Conservation (phyloP, 2,888 invertebrate genomes). For the Mechanitis mazaeus region DNA sequence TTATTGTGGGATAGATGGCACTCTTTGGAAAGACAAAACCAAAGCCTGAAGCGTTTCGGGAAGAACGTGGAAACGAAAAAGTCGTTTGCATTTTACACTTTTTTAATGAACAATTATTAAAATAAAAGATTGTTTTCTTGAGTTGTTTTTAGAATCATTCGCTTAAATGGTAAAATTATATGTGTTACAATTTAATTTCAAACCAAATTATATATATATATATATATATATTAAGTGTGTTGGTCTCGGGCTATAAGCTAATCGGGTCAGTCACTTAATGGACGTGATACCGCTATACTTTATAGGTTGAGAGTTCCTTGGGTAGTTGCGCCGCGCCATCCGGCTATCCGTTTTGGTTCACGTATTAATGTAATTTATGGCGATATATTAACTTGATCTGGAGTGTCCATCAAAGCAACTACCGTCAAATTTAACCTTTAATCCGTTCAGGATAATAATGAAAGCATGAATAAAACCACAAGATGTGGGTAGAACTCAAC, state of each 20-base stretch:
- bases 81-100: not conserved
- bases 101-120: not conserved
- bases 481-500: too few species aligned
- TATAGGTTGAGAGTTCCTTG: constrained; percentile 18
- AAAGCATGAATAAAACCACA: too few species aligned
- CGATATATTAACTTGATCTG: constrained; percentile 17
- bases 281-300: constrained; percentile 4
- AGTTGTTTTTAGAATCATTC: too few species aligned
- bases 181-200: too few species aligned
- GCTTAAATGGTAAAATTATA: too few species aligned
- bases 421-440: not conserved
- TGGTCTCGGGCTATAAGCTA: constrained; percentile 1
- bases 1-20: constrained; percentile 9
- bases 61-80: not conserved
- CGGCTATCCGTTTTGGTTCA: constrained; percentile 7
- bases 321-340: not conserved
- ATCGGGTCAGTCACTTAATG: constrained; percentile 10
- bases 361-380: constrained; percentile 16
- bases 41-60: not conserved
- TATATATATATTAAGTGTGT: too few species aligned
- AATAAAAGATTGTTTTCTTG: too few species aligned
- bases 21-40: constrained; percentile 4
- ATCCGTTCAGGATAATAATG: not conserved
- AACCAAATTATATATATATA: too few species aligned
- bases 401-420: constrained; percentile 3